Base-by-base conservation (phyloP, 2,113 vertebrate species). In the Chaenocephalus aceratus region DNA sequence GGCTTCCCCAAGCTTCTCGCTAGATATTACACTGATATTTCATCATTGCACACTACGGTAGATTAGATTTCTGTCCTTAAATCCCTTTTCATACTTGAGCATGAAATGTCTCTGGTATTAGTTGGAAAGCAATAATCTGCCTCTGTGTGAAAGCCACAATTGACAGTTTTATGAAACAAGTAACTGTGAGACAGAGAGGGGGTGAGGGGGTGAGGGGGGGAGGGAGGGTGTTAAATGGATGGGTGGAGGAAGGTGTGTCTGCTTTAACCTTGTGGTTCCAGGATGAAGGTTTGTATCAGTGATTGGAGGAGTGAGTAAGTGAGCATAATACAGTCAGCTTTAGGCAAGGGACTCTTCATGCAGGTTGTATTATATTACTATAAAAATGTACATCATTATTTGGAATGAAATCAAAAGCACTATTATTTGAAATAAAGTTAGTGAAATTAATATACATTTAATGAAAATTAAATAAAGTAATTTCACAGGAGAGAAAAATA, bases 11-110 rank as follows among this genome's bases (percentile, higher is more conserved):
- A 77, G 82, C 77, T 72, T 61, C 72, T 76, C 53, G 10, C 72
- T 68, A 79, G 84, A 92, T 90, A 89, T 92, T 90, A 88, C 92
- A 79, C 75, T 84, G 87, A 93, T 90, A 91, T 93, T 91, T 93
- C 89, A 92, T 93, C 89, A 91, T 57, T 63, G 79, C 78, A 62
- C 82, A 74, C 74, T 51, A 68, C 51, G 73, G 63, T 76, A 85
- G 91, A 91, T 93, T 89, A 79, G 87, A 90, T 91, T 90, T 86
- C 80, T 85, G 79, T 86, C 87, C 79, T 88, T 85, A 89, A 92
- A 91, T 88, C 85, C 79, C 70, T 84, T 80, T 86, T 89, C 84
- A 82, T 89, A 81, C 86, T 87, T 78, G 71, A 75, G 89, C 89
- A 79, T 86, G 83, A 89, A 88, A 89, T 77, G 79, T 88, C 79